Evolutionary conservation across 2,888 invertebrate genomes (phyloP), one percentile per base, ranked within the genome.

Genomic region (Carcina quercana): DNA sequence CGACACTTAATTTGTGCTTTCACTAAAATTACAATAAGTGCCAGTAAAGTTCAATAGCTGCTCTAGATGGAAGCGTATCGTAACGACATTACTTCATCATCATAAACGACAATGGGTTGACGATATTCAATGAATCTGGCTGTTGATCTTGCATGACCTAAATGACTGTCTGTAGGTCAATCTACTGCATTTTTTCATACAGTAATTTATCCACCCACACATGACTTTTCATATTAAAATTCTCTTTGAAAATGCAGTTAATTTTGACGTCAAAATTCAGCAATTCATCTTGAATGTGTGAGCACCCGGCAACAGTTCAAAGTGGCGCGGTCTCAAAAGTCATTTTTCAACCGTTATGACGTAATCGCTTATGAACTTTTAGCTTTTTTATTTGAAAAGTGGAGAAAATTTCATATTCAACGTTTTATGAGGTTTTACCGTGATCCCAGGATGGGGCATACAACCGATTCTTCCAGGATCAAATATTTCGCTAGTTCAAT

Each of bases 301-400:
- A 45, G 55, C 49, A 11, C 17, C 17, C 7, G 53, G 46, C 50
- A 50, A 54, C 54, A 42, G 43, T 52, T 53, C 37, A 35, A 46
- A 54, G 59, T 55, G 52, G 58, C 57, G 59, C 58, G 64, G 61
- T 70, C 71, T 66, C 58, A 58, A 54, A 65, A 71, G 68, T 74
- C 70, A 76, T 78, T 75, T 74, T 74, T 76, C 75, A 78, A 57
- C 59, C 63, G 65, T 57, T 67, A 67, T 68, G 71, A 74, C 75
- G 65, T 74, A 75, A 76, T 78, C 73, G 75, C 62, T 76, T 73
- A 74, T 66, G 64, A 75, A 72, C 67, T 71, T 65, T 62, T 61
- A 59, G 62, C 66, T 61, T 72, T n/a, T 74, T 75, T 71, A 71
- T 76, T 75, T 69, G 61, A 58, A 61, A 63, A 70, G 63, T 63